These are phyloP conservation scores for Temnothorax unifasciatus DNA, from an alignment of 2,888 invertebrate genomes.

Conservation along the genomic window DNA sequence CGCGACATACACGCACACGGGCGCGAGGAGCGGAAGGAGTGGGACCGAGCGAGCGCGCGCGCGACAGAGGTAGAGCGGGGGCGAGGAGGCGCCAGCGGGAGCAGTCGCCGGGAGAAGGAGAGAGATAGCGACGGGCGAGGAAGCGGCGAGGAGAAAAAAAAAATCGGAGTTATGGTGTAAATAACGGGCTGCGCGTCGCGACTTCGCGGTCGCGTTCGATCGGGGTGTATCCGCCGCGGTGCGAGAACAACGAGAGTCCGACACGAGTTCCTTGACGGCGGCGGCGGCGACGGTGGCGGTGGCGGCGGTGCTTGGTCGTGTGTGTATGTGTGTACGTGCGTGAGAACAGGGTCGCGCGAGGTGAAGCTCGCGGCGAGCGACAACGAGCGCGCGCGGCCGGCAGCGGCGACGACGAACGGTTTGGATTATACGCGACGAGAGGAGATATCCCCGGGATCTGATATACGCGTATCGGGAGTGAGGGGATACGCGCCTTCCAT, in stretches of 20 bases:
- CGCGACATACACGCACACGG: background rate
- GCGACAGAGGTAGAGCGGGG: conserved; percentile 40
- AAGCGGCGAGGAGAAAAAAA: conserved; percentile 36
- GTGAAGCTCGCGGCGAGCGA: conserved; percentile 64
- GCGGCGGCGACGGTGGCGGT: background rate
- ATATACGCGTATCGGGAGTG: conserved; percentile 5
- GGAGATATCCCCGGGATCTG: conserved; percentile 6
- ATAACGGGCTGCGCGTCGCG: conserved; percentile 19
- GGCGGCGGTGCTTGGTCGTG: conserved; percentile 18
- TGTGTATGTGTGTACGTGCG: conserved; percentile 66
- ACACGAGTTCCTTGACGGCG: conserved; percentile 31
- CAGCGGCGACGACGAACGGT: conserved; percentile 13
- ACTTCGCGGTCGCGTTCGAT: conserved; percentile 42
- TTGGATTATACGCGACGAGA: conserved; percentile 49
- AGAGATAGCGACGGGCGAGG: conserved; percentile 44
- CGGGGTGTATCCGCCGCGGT: conserved; percentile 45
- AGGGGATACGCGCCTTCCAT: background rate
- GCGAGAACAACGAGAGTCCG: conserved; percentile 53
- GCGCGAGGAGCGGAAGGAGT: conserved; percentile 2
- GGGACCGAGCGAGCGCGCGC: conserved; percentile 7
- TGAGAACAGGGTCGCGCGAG: conserved; percentile 76
- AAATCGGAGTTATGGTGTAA: conserved; percentile 39
- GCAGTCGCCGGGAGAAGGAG: conserved; percentile 13
- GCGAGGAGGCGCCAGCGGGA: conserved; percentile 44
- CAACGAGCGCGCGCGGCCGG: conserved; percentile 14